These are phyloP conservation scores for Chitala chitala DNA, from an alignment of 2,113 vertebrate species.

Conservation along the genomic window DNA sequence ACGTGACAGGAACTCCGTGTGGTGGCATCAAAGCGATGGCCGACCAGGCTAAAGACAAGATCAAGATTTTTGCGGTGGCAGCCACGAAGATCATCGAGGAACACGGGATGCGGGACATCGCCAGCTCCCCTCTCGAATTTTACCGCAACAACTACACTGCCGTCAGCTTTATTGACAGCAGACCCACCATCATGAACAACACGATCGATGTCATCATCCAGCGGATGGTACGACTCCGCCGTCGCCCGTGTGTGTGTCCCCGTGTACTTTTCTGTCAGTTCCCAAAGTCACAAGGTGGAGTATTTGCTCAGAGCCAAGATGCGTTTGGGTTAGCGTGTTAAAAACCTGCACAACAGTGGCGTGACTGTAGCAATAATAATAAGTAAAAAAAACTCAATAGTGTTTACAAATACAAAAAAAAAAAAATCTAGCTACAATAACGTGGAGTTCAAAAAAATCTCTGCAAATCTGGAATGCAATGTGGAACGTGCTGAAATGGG, in stretches of 20 bases:
- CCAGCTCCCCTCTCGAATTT: constrained; percentile 71
- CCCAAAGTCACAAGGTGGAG: no score
- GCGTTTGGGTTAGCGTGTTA: no score
- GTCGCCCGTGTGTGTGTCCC: no score
- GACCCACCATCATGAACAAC: constrained; percentile 30
- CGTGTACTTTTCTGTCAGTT: background rate
- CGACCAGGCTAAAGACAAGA: constrained; percentile 72
- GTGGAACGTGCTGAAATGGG: no score
- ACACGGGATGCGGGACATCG: constrained; percentile 75
- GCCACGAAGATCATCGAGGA: constrained; percentile 73
- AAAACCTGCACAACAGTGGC: no score
- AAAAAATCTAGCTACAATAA: no score
- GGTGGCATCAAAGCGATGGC: constrained; percentile 79
- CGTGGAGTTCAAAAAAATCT: no score
- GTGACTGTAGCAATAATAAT: no score
- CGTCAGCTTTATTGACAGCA: constrained; percentile 59
- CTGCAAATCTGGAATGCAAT: no score
- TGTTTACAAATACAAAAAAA: no score
- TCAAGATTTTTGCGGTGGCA: constrained; percentile 79
- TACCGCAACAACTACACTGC: constrained; percentile 72
- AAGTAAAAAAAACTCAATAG: no score
- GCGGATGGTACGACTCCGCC: constrained; percentile 73
- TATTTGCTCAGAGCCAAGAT: no score
- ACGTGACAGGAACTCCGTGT: constrained; percentile 80
- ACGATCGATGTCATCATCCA: constrained; percentile 82